Evolutionary conservation across 2,113 vertebrate genomes (phyloP), one percentile per base, ranked within the genome.

Genomic region (Brachirus orientalis): DNA sequence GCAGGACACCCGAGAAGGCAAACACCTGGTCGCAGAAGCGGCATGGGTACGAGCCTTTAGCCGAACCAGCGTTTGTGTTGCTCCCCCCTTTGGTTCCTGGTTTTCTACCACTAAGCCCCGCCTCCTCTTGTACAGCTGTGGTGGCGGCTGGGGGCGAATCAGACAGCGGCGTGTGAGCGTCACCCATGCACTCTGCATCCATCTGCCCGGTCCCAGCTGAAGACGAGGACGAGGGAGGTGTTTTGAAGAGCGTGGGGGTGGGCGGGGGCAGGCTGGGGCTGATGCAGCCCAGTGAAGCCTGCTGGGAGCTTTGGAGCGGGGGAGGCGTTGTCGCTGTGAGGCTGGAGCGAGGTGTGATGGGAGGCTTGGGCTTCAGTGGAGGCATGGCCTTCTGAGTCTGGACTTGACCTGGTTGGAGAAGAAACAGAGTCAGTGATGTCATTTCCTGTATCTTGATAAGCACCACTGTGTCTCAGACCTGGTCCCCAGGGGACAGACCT

Each of bases 11-110:
- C 0, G 96, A 95, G 88, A 95, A 97, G 51, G 94, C 82, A 9
- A 98, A 99, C 28, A 97, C 96, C 84, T 98, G 96, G 79, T 95
- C 94, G 67, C 98, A 99, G 80, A 97, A 98, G 20, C 96, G 95
- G 60, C 98, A 99, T 0, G 96, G 95, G 71, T 95, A 97, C 6
- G 95, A 90, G 37, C 95, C 95, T 74, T 96, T 97, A 18, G 93
- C 89, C 64, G 93, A 88, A 1, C 92, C 72, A 40, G 94, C 92
- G 83, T 94, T 95, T 84, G 70, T 64, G 8, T 82, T 77, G 0
- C 82, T 84, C 0, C 91, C 88, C 6, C 50, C 71, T 83, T 95
- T 48, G 90, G 92, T 50, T 92, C 94, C 9, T 67, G 89, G 35
- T 93, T 83, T 95, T 88, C 83, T 95, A 0, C 77, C 59, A 2